Percentiles rank a stretch among this genome's conserved stretches.
Conservation (phyloP, 1,140 invertebrate species). For the Cepaea nemoralis region DNA sequence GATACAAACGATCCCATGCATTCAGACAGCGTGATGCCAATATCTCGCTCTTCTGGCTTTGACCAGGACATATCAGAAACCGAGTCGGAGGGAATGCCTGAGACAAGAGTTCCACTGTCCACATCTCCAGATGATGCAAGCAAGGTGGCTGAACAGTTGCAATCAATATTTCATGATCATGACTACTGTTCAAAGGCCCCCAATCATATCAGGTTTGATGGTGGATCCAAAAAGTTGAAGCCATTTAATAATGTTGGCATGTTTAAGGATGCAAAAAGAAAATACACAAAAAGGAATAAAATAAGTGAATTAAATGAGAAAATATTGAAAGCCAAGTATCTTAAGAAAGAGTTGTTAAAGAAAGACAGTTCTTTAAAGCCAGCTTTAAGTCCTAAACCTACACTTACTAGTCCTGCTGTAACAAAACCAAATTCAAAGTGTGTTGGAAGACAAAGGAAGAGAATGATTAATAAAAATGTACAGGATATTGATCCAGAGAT, state of each 20-base stretch:
- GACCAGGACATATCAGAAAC: conserved; percentile 51
- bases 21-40: too few relatives aligned
- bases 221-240: not conserved
- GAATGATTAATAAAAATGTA: conserved; percentile 46
- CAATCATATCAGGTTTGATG: not conserved
- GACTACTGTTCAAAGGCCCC: conserved; percentile 58
- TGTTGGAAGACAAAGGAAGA: conserved; percentile 42
- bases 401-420: not conserved
- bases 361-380: conserved; percentile 30
- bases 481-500: conserved; percentile 55
- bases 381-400: not conserved
- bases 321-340: conserved; percentile 44
- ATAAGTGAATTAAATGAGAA: conserved; percentile 29
- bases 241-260: not conserved
- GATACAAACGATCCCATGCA: too few relatives aligned
- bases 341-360: conserved; percentile 43
- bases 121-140: conserved; percentile 20
- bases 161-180: conserved; percentile 63
- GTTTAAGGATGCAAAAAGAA: conserved; percentile 31
- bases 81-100: conserved; percentile 34
- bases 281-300: conserved; percentile 39
- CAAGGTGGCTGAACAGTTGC: conserved; percentile 31
- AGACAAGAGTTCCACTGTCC: conserved; percentile 22
- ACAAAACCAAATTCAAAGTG: conserved; percentile 35
- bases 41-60: conserved; percentile 42